phyloP scores from a whole-genome alignment of 2,113 vertebrate genomes.

The Entelurus aequoreus region DNA sequence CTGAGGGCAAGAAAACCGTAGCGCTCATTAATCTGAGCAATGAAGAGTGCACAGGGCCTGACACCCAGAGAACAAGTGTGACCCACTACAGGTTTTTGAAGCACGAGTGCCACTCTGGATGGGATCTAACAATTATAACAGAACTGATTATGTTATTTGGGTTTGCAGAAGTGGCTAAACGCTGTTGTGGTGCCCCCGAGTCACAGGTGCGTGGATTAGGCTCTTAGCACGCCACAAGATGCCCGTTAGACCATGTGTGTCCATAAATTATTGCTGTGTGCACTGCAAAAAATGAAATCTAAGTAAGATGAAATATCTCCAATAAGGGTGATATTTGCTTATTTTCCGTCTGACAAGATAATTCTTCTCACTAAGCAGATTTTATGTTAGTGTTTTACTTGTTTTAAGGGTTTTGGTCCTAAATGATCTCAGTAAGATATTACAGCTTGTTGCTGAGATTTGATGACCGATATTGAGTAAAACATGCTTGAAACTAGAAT shows the following conservation, averaged over 20 bases:
- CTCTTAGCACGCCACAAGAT: constrained; percentile 15
- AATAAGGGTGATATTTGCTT: no score
- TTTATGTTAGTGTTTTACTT: no score
- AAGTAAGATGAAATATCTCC: no score
- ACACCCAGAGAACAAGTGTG: constrained; percentile 31
- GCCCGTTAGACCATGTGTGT: constrained; percentile 4
- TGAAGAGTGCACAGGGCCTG: constrained; percentile 46
- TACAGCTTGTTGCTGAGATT: no score
- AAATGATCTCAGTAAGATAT: no score
- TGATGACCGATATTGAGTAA: no score
- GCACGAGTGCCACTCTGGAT: constrained; percentile 36
- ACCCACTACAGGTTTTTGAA: constrained; percentile 48
- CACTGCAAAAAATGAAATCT: not conserved
- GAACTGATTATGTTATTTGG: constrained; percentile 45
- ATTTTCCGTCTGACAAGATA: no score
- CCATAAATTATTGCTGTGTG: constrained; percentile 22
- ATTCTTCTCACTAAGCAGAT: no score
- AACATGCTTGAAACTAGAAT: no score
- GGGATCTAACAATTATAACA: constrained; percentile 27
- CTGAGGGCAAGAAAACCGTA: constrained; percentile 43
- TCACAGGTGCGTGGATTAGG: constrained; percentile 37
- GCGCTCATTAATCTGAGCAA: constrained; percentile 62
- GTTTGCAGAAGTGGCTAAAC: constrained; percentile 30
- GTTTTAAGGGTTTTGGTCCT: no score
- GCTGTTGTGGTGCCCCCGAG: constrained; percentile 3